Base-by-base conservation (phyloP, 2,888 invertebrate genomes). In the Ophonus ardosiacus region DNA sequence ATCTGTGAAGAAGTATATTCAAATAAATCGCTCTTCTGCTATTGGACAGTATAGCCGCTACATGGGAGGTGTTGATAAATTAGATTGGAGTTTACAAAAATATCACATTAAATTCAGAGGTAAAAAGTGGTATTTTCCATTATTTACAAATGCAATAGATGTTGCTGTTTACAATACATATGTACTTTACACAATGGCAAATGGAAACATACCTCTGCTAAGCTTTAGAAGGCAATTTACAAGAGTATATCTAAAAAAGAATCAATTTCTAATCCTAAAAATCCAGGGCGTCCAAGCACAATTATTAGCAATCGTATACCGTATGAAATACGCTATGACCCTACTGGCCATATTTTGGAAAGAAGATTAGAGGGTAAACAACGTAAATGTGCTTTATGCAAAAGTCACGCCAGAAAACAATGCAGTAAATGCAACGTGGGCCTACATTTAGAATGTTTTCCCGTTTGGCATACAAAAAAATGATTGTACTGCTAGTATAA, bases 61-160 rank as follows among this genome's bases (percentile, higher is more conserved):
- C 18, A 83, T 83, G 74, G 59, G 83, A 17, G 74, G 83, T 7
- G 83, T 83, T 17, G 83, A 83, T 40, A 74, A 83, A 57, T 31
- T 83, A 59, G 83, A 83, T 38, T 74, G 74, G 74, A 71, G 74
- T 31, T 40, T 74, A 38, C 74, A 83, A 38, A 83, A 83, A 18
- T 83, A 83, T 24, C 24, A 59, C 13, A 83, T 74, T 10, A 83
- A 76, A 82, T 68, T 82, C 57, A 68, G 51, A 56, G 65, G 82
- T 0, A 82, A 82, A 38, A 71, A 82, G 7, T 40, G 71, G 71
- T 83, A 83, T n/a, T 83, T 83, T 38, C 38, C 38, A 17, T 76
- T 83, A n/a, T 61, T 61, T 59, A 74, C 59, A 43, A 38, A 76
- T 83, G 43, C 76, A 15, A 21, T 82, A 56, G 71, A 74, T 56